Conservation (phyloP, 1,140 invertebrate species). For the Drosophila equinoxialis region DNA sequence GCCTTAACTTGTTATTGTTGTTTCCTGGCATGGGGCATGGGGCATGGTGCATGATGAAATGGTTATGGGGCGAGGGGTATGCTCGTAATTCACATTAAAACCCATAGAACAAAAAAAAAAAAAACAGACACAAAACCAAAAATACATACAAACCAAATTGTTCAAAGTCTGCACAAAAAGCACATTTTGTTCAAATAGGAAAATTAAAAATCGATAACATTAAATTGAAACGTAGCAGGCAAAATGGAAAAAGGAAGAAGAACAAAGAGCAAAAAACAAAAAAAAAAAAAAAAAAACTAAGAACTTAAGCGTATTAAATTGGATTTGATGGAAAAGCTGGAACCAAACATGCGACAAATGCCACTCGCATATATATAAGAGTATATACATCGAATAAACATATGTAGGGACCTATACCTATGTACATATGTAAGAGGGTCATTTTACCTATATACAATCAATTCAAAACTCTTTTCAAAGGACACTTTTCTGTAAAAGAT, state of each 20-base stretch:
- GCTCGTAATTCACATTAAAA: slow-evolving; percentile 65
- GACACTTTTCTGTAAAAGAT: too few relatives aligned
- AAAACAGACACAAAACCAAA: slow-evolving; percentile 25
- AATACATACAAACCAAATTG: slow-evolving; percentile 21
- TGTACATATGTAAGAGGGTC: neutral
- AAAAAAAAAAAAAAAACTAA: slow-evolving; percentile 42
- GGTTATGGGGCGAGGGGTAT: neutral
- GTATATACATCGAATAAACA: slow-evolving; percentile 32
- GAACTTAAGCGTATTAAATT: slow-evolving; percentile 81
- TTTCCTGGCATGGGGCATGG: slow-evolving; percentile 12
- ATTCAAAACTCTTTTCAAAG: too few relatives aligned
- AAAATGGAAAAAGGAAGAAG: slow-evolving; percentile 43
- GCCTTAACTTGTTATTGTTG: slow-evolving; percentile 58
- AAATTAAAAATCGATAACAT: slow-evolving; percentile 80
- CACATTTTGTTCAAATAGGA: slow-evolving; percentile 50
- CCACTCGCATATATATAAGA: slow-evolving; percentile 32
- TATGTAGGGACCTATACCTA: slow-evolving; percentile 15
- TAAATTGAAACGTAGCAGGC: slow-evolving; percentile 56
- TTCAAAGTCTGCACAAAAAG: slow-evolving; percentile 52
- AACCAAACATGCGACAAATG: slow-evolving; percentile 72
- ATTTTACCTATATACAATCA: neutral
- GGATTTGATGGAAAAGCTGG: slow-evolving; percentile 76
- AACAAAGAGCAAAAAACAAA: slow-evolving; percentile 34
- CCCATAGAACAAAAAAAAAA: slow-evolving; percentile 54
- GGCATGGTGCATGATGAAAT: neutral